phyloP scores from a whole-genome alignment of 92 coral and sea anemone genomes.

The Actinostola sp. region DNA sequence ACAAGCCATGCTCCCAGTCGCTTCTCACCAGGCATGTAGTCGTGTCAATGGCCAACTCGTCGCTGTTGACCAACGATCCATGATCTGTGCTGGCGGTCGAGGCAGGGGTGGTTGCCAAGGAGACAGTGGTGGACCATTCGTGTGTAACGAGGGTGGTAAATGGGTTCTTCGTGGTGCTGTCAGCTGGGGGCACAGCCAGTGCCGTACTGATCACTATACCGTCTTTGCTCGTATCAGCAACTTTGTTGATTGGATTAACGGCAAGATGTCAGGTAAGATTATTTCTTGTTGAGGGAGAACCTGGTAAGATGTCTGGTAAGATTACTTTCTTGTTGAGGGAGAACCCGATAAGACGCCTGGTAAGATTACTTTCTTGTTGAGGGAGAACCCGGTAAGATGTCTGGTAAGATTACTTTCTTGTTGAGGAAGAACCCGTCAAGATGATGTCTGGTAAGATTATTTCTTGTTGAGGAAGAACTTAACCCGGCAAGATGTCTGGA shows the following conservation, averaged over 20 bases:
- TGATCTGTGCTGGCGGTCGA: slow-evolving; percentile 67
- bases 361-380: too few relatives aligned
- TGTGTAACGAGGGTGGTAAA: slow-evolving; percentile 28
- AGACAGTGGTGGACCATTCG: slow-evolving; percentile 48
- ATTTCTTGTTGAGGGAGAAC: too few relatives aligned
- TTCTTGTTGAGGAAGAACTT: too few relatives aligned
- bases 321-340: too few relatives aligned
- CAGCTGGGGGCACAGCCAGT: slow-evolving; percentile 40
- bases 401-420: too few relatives aligned
- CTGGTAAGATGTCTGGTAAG: too few relatives aligned
- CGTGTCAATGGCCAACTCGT: slow-evolving; percentile 28
- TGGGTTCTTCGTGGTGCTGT: slow-evolving; percentile 38
- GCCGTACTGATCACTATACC: slow-evolving; percentile 23
- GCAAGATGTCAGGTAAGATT: too few relatives aligned
- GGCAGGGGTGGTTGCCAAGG: slow-evolving; percentile 38
- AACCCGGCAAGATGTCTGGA: too few relatives aligned
- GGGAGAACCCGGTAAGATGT: too few relatives aligned
- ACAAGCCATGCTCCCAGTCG: slow-evolving; percentile 52
- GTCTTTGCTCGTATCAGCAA: slow-evolving; percentile 35
- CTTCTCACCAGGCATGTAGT: slow-evolving; percentile 18
- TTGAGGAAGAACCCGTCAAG: too few relatives aligned
- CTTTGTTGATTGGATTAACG: slow-evolving; percentile 32
- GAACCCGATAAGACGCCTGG: too few relatives aligned
- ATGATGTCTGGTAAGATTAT: too few relatives aligned
- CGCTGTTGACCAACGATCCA: slow-evolving; percentile 43